Evolutionary conservation across 2,888 invertebrate genomes (phyloP).

Genomic region (Euproctis similis): DNA sequence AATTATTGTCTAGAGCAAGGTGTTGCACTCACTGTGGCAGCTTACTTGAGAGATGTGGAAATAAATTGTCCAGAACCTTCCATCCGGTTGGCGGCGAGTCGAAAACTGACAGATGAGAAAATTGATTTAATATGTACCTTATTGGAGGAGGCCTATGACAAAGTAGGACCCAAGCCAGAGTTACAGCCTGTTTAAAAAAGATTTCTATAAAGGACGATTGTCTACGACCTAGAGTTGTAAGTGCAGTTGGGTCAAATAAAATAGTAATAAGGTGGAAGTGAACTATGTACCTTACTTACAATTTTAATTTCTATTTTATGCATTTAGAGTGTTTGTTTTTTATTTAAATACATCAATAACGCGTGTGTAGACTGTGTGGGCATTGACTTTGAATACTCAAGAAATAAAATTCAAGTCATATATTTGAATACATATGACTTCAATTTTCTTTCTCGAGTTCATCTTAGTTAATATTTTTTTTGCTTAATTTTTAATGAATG

Average conservation of each 20-base stretch:
- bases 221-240: too few relatives aligned
- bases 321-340: too few relatives aligned
- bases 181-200: slow-evolving; percentile 27
- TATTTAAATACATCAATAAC: too few relatives aligned
- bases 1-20: slow-evolving; percentile 79
- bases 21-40: slow-evolving; percentile 81
- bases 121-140: slow-evolving; percentile 61
- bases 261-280: too few relatives aligned
- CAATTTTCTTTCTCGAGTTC: neutral
- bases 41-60: slow-evolving; percentile 82
- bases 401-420: too few relatives aligned
- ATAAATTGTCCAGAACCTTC: slow-evolving; percentile 80
- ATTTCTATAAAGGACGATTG: slow-evolving; percentile 1
- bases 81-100: slow-evolving; percentile 82
- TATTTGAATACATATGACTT: too few relatives aligned
- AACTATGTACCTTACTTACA: too few relatives aligned
- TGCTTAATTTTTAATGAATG: too few relatives aligned
- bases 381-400: too few relatives aligned
- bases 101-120: slow-evolving; percentile 77
- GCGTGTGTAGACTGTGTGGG: too few relatives aligned
- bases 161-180: slow-evolving; percentile 51
- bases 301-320: too few relatives aligned
- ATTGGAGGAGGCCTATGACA: slow-evolving; percentile 58
- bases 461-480: neutral
- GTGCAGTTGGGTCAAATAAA: too few relatives aligned